Percentiles rank a stretch among this genome's conserved stretches.
Evolutionary conservation across 2,113 vertebrate genomes (phyloP).

Genomic region (Romanogobio albipinnatus): DNA sequence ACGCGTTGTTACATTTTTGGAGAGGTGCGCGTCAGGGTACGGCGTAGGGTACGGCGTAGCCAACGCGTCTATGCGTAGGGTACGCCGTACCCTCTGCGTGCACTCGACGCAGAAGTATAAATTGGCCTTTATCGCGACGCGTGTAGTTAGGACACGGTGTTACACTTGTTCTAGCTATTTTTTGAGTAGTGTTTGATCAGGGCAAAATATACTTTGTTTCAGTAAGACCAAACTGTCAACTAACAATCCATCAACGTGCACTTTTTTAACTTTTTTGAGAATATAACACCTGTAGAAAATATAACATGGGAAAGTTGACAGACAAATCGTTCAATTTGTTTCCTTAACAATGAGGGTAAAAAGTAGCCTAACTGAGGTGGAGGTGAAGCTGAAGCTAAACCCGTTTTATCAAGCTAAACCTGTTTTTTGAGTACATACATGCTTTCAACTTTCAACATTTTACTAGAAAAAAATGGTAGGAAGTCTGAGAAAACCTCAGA

Average conservation of each 20-base stretch:
- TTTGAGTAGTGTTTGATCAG: too few species aligned
- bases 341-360: neutral
- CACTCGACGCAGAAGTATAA: too few species aligned
- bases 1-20: too few species aligned
- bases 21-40: too few species aligned
- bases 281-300: neutral
- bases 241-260: neutral
- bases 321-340: neutral
- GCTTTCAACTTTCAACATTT: neutral
- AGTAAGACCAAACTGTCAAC: neutral
- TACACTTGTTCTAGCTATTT: too few species aligned
- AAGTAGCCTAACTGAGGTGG: neutral
- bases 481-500: slow-evolving; percentile 1
- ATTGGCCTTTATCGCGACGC: too few species aligned
- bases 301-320: neutral
- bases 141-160: too few species aligned
- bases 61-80: too few species aligned
- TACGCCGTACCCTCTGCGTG: too few species aligned
- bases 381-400: neutral
- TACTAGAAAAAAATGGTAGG: neutral
- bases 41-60: too few species aligned
- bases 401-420: slow-evolving; percentile 19
- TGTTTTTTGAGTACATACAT: neutral
- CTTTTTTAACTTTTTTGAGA: neutral
- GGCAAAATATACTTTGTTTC: too few species aligned